Percentiles rank a stretch among this genome's conserved stretches.
Conservation (phyloP, 2,797 vertebrate species). For the Zonotrichia albicollis region DNA sequence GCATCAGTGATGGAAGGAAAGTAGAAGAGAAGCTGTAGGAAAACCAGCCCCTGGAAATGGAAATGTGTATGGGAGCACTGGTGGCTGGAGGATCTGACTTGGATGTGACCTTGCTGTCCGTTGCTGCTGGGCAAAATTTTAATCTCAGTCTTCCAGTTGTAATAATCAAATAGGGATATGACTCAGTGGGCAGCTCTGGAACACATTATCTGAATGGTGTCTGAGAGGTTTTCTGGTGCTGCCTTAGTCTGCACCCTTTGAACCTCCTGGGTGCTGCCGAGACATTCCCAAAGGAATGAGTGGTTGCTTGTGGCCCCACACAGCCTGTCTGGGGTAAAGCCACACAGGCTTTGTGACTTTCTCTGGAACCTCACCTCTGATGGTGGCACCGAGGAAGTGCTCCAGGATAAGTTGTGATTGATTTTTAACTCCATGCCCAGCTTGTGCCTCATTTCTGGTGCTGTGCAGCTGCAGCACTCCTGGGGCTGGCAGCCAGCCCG, state of each 20-base stretch:
- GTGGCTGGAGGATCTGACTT: background rate
- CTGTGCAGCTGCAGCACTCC: background rate
- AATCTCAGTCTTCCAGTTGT: background rate
- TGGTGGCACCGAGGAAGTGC: background rate
- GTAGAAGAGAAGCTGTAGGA: background rate
- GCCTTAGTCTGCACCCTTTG: background rate
- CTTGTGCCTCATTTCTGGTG: background rate
- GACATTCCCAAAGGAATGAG: background rate
- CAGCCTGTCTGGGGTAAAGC: background rate
- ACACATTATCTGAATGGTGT: background rate
- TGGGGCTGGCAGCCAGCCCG: background rate
- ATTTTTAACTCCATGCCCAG: background rate
- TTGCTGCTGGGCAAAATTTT: background rate
- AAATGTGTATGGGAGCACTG: background rate
- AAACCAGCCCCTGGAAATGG: background rate
- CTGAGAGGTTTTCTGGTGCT: background rate
- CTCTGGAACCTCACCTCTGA: background rate
- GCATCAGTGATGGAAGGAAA: background rate
- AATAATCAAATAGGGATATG: background rate
- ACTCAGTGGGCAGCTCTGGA: background rate
- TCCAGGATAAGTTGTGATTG: background rate
- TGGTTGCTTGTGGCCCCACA: background rate
- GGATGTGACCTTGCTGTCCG: background rate
- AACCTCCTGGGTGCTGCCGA: background rate
- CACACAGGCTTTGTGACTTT: background rate